Conservation (phyloP, 2,113 vertebrate genomes). For the Catagonus wagneri region DNA sequence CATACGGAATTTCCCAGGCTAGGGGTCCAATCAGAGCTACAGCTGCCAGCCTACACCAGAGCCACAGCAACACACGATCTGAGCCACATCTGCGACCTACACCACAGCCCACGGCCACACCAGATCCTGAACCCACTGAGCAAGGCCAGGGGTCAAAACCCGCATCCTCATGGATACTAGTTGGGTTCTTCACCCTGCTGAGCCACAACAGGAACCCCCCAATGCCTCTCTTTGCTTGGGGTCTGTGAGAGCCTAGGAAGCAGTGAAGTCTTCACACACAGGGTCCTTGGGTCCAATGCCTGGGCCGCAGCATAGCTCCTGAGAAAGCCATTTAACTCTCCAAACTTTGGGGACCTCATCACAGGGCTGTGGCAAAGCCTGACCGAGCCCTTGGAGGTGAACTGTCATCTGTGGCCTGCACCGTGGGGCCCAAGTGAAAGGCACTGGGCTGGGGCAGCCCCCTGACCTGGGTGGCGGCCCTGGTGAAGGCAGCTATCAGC, state of each 20-base stretch:
- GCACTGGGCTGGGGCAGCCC: background rate
- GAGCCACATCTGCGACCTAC: too few relatives aligned
- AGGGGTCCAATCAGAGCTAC: too few relatives aligned
- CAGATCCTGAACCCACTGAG: too few relatives aligned
- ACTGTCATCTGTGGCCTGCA: background rate
- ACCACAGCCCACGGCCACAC: too few relatives aligned
- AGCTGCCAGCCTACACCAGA: too few relatives aligned
- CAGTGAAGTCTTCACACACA: background rate
- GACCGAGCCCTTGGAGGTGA: background rate
- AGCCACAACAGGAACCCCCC: too few relatives aligned
- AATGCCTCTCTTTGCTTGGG: background rate
- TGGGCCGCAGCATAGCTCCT: background rate
- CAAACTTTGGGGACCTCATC: background rate
- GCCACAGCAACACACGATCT: too few relatives aligned
- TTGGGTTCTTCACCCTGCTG: too few relatives aligned
- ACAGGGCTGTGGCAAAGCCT: background rate
- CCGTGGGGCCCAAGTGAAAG: too few relatives aligned
- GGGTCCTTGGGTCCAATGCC: background rate
- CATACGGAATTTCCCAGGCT: too few relatives aligned
- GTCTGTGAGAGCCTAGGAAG: background rate
- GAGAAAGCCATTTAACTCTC: background rate
- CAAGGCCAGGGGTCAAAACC: too few relatives aligned
- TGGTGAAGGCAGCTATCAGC: constrained; percentile 88
- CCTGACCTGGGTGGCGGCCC: constrained; percentile 90
- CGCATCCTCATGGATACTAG: too few relatives aligned